These are phyloP conservation scores for Symphodus melops DNA, from an alignment of 2,113 vertebrate species.

Conservation along the genomic window DNA sequence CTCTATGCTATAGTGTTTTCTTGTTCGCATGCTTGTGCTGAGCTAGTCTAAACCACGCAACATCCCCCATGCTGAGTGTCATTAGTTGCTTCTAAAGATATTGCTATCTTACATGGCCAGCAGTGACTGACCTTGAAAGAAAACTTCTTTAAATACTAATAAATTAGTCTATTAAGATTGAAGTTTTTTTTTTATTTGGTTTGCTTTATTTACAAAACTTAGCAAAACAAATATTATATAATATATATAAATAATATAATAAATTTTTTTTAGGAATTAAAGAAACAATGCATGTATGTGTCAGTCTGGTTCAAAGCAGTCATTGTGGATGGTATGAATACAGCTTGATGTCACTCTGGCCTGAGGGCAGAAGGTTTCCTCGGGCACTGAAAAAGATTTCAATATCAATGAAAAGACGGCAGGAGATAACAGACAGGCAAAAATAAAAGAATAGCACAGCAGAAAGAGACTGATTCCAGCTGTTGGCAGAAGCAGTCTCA, in stretches of 20 bases:
- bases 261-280: not conserved
- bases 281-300: not conserved
- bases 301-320: slow-evolving; percentile 4
- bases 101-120: too few species aligned
- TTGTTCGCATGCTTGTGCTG: too few species aligned
- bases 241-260: too few species aligned
- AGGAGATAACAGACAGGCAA: not conserved
- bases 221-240: too few species aligned
- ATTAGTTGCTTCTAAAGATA: too few species aligned
- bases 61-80: too few species aligned
- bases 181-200: not conserved
- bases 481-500: slow-evolving; percentile 42
- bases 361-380: slow-evolving; percentile 1
- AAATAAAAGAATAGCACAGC: slow-evolving; percentile 20
- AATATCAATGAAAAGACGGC: slow-evolving; percentile 3
- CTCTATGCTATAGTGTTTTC: too few species aligned
- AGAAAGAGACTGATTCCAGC: slow-evolving; percentile 40
- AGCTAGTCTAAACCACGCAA: too few species aligned
- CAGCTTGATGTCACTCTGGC: slow-evolving; percentile 1
- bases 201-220: not conserved
- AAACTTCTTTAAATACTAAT: too few species aligned
- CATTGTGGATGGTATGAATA: not conserved
- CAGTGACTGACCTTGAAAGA: too few species aligned
- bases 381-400: not conserved
- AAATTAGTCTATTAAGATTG: too few species aligned